A percentile compares a stretch with the other conserved stretches of the same genome.
phyloP scores from a whole-genome alignment of 2,113 vertebrate species.

The Riparia riparia region DNA sequence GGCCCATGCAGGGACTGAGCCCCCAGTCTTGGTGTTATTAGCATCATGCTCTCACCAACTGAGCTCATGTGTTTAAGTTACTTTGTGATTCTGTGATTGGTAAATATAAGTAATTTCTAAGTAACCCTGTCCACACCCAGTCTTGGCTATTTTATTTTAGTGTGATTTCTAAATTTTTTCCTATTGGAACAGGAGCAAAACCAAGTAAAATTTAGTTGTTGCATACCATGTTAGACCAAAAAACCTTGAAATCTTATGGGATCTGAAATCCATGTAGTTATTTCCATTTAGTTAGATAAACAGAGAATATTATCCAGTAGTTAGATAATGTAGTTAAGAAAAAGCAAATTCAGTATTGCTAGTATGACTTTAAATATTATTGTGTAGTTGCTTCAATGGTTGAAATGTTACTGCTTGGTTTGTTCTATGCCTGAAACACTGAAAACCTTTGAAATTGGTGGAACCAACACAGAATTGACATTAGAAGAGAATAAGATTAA shows the following conservation, averaged over 20 bases:
- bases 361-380: background rate
- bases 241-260: background rate
- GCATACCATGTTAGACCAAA: background rate
- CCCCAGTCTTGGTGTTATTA: background rate
- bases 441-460: background rate
- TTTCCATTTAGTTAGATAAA: background rate
- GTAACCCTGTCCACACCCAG: background rate
- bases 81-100: background rate
- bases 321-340: background rate
- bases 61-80: background rate
- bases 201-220: background rate
- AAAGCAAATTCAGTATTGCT: background rate
- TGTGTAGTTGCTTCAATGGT: background rate
- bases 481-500: constrained; percentile 16
- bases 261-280: background rate
- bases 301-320: background rate
- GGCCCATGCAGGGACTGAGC: too few relatives aligned
- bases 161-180: background rate
- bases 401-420: background rate
- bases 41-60: background rate
- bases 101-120: background rate
- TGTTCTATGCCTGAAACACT: background rate
- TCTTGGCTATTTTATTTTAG: background rate
- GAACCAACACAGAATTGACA: background rate
- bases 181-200: background rate